phyloP scores from a whole-genome alignment of 2,888 invertebrate species.

The Acleris emargana region DNA sequence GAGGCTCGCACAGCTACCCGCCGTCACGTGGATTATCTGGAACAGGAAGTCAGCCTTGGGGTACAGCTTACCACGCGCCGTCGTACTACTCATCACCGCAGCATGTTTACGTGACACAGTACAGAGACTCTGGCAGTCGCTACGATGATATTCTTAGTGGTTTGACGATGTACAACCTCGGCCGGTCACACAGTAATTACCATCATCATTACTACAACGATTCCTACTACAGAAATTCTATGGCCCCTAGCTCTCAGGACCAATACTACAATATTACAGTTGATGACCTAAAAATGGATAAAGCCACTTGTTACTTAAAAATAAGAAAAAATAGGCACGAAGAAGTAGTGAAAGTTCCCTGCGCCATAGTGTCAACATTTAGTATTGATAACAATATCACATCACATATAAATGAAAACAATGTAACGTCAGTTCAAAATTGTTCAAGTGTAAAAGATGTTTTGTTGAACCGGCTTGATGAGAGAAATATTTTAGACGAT shows the following conservation, averaged over 20 bases:
- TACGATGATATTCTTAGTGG: constrained; percentile 40
- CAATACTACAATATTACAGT: neutral
- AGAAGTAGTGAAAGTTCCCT: constrained; percentile 37
- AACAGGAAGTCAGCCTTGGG: constrained; percentile 9
- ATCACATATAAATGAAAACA: neutral
- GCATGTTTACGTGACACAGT: constrained; percentile 35
- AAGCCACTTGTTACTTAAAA: constrained; percentile 22
- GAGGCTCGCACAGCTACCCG: too few species aligned
- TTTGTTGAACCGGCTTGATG: too few species aligned
- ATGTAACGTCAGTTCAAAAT: neutral
- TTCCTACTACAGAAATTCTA: constrained; percentile 24
- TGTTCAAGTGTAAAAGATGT: constrained; percentile 9
- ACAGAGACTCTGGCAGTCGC: constrained; percentile 35
- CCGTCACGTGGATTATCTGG: too few species aligned
- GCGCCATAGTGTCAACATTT: constrained; percentile 42
- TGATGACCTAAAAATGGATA: constrained; percentile 1
- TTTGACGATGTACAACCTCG: constrained; percentile 39
- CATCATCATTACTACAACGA: constrained; percentile 38
- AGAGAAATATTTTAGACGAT: neutral
- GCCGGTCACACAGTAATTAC: constrained; percentile 36
- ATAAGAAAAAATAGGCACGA: constrained; percentile 23
- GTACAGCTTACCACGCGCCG: constrained; percentile 5
- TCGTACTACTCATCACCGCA: constrained; percentile 38
- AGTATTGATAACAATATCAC: constrained; percentile 1
- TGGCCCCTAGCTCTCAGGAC: neutral